Evolutionary conservation across 2,797 vertebrate genomes (phyloP).

Genomic region (Novumbra hubbsi): DNA sequence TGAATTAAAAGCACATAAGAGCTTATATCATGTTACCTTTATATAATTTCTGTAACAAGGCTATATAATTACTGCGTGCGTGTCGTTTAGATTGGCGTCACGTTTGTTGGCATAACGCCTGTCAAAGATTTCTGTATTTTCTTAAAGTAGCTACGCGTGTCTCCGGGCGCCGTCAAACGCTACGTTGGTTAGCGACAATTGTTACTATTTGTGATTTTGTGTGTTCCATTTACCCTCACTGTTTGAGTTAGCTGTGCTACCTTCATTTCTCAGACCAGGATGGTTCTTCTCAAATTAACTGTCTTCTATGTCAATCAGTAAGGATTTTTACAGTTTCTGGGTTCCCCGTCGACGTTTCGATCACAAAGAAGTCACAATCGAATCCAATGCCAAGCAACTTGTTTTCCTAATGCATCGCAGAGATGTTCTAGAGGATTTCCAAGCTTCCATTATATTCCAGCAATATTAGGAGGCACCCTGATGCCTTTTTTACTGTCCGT

Average conservation of each 20-base stretch:
- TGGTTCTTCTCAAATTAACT: slow-evolving; percentile 73
- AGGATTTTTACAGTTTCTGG: slow-evolving; percentile 70
- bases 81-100: no score
- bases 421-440: slow-evolving; percentile 55
- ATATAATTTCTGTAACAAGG: neutral
- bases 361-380: slow-evolving; percentile 51
- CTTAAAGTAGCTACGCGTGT: neutral
- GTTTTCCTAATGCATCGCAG: slow-evolving; percentile 64
- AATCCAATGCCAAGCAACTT: slow-evolving; percentile 71
- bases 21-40: no score
- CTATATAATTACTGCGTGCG: no score
- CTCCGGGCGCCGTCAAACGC: neutral
- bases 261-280: slow-evolving; percentile 45
- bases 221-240: slow-evolving; percentile 78
- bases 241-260: slow-evolving; percentile 78
- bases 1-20: no score
- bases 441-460: slow-evolving; percentile 68
- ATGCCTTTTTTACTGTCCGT: slow-evolving; percentile 77
- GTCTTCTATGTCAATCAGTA: slow-evolving; percentile 61
- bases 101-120: no score
- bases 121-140: neutral
- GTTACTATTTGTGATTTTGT: slow-evolving; percentile 7
- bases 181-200: neutral
- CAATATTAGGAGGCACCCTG: slow-evolving; percentile 76
- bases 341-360: slow-evolving; percentile 57